Evolutionary conservation across 2,888 invertebrate species (phyloP).

Genomic region (Parasteatoda lunata): DNA sequence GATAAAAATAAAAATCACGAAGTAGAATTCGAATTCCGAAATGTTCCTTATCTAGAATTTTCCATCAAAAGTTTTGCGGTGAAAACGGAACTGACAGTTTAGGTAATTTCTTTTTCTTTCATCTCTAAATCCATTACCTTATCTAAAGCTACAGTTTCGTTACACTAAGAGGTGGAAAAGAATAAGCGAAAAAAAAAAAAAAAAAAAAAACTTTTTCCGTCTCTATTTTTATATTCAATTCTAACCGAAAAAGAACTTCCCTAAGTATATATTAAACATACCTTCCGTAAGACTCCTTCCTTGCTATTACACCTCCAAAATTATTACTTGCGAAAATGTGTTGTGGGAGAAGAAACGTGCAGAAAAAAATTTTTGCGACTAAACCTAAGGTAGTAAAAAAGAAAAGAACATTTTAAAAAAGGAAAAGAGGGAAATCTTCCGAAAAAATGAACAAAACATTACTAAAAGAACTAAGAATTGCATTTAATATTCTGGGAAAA

Average conservation of each 20-base stretch:
- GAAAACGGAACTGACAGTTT: constrained; percentile 31
- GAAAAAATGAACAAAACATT: not conserved
- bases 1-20: no score
- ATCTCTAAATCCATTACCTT: constrained; percentile 18
- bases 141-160: not conserved
- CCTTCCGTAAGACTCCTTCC: constrained; percentile 31
- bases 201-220: not conserved
- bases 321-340: constrained; percentile 24
- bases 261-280: constrained; percentile 33
- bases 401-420: not conserved
- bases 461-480: no score
- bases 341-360: not conserved
- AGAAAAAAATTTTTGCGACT: not conserved
- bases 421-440: not conserved
- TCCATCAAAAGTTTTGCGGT: not conserved
- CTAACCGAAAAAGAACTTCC: constrained; percentile 10
- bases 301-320: constrained; percentile 38
- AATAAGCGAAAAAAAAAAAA: not conserved
- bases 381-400: not conserved
- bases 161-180: not conserved
- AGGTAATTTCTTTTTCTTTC: constrained; percentile 24
- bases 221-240: not conserved
- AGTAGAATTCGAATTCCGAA: no score
- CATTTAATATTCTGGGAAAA: not conserved
- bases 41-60: no score